Percentiles rank a stretch among this genome's conserved stretches.
Evolutionary conservation across 2,888 invertebrate species (phyloP).

Genomic region (Xylocampa areola): DNA sequence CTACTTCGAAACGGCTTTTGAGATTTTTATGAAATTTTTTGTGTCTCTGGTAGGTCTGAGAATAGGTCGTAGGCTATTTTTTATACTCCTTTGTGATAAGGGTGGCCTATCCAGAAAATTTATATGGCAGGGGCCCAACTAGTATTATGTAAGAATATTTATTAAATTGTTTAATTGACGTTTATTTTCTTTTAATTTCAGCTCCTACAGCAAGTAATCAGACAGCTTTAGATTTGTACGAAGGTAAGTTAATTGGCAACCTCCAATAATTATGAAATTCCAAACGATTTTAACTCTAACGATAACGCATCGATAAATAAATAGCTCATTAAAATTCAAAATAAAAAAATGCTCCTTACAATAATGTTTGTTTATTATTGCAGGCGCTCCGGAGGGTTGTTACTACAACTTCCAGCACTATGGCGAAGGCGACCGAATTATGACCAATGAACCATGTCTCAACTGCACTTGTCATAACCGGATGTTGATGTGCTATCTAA

Average conservation of each 20-base stretch:
- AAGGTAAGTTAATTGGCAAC: constrained; percentile 80
- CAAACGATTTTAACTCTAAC: too few relatives aligned
- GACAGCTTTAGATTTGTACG: constrained; percentile 91
- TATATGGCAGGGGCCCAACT: too few relatives aligned
- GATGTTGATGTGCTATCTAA: constrained; percentile 98
- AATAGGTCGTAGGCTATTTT: too few relatives aligned
- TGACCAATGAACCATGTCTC: constrained; percentile 98
- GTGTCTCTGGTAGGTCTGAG: too few relatives aligned
- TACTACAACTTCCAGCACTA: constrained; percentile 98
- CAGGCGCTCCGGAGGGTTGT: constrained; percentile 92
- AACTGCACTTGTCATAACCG: constrained; percentile 98
- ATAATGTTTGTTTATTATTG: constrained; percentile 50
- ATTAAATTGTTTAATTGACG: neutral
- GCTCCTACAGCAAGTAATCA: constrained; percentile 92
- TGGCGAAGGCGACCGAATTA: constrained; percentile 97
- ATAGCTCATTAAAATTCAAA: too few relatives aligned
- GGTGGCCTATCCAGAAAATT: too few relatives aligned
- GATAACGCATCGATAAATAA: too few relatives aligned
- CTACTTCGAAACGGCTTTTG: too few relatives aligned
- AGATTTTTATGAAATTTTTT: too few relatives aligned
- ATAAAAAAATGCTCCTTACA: neutral
- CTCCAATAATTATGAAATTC: too few relatives aligned
- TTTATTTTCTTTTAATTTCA: constrained; percentile 85
- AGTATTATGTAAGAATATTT: too few relatives aligned
- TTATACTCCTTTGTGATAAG: too few relatives aligned